Evolutionary conservation across 53 echinoderm and acorn worm species (phyloP).

Genomic region (Temnopleurus reevesii): DNA sequence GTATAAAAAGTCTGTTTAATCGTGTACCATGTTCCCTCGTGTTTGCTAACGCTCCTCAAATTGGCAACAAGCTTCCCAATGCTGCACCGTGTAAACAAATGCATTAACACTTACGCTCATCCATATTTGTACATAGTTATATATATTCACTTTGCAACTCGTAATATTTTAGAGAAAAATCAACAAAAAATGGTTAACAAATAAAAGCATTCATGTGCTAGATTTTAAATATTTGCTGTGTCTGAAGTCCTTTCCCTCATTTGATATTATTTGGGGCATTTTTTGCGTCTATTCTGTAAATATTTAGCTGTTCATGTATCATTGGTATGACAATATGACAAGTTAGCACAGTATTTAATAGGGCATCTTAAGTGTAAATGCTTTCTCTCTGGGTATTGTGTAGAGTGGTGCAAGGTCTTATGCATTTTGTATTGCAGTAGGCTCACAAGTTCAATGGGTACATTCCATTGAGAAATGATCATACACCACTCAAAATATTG

Average conservation of each 20-base stretch:
- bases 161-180: background rate
- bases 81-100: constrained; percentile 31
- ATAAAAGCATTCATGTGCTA: background rate
- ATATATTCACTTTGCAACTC: constrained; percentile 50
- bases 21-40: background rate
- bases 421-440: background rate
- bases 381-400: background rate
- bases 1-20: background rate
- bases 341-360: background rate
- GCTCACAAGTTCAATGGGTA: background rate
- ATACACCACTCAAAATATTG: background rate
- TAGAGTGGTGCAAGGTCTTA: background rate
- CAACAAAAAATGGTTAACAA: background rate
- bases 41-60: background rate
- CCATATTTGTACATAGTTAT: background rate
- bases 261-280: background rate
- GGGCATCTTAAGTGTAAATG: background rate
- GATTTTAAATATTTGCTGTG: constrained; percentile 37
- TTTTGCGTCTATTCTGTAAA: constrained; percentile 53
- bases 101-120: background rate
- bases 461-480: background rate
- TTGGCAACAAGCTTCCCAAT: constrained; percentile 26
- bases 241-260: background rate
- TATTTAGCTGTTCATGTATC: constrained; percentile 47
- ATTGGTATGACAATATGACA: background rate